Base-by-base conservation (phyloP, 2,888 invertebrate genomes). In the Tyria jacobaeae region DNA sequence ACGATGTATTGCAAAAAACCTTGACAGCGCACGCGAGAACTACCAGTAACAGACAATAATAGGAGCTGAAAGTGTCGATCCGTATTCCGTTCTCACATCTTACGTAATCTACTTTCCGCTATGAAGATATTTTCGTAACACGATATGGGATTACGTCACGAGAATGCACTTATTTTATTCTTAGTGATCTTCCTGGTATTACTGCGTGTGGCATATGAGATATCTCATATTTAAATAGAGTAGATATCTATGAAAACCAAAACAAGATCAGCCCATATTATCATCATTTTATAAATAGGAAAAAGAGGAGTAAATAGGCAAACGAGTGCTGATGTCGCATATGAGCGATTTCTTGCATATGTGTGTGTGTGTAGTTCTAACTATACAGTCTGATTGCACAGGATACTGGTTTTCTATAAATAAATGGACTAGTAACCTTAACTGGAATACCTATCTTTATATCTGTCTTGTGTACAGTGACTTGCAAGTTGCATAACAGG, bases 51-150 rank as follows among this genome's bases (percentile, higher is more conserved):
- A 61, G 44, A 35, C 47, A 39, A 55, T 59, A 60, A 51, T 56
- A 56, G 51, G 57, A 49, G 61, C 53, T 62, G 53, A 60, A 61
- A 68, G 50, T 50, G 60, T 63, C 51, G 54, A 66, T 71, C 55
- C 56, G 60, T 71, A 70, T 66, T 64, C 70, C 35, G 49, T 64
- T 57, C 64, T 70, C 74, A 72, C 69, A 64, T 67, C 50, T 81
- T 79, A 73, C 64, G 73, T 74, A 79, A 80, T 64, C 27, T 17
- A 53, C 61, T 75, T 72, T 72, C 65, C 73, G 66, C 65, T 74
- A 67, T 55, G 66, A 61, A 62, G 75, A 79, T 82, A 81, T 82
- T 83, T 82, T 80, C 62, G 78, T 77, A 71, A 74, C 75, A 77
- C 78, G 78, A 75, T 73, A 75, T 58, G 39, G 7, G 35, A 57